A percentile compares a stretch with the other conserved stretches of the same genome.
Evolutionary conservation across 2,113 vertebrate genomes (phyloP).

Genomic region (Jacana jacana): DNA sequence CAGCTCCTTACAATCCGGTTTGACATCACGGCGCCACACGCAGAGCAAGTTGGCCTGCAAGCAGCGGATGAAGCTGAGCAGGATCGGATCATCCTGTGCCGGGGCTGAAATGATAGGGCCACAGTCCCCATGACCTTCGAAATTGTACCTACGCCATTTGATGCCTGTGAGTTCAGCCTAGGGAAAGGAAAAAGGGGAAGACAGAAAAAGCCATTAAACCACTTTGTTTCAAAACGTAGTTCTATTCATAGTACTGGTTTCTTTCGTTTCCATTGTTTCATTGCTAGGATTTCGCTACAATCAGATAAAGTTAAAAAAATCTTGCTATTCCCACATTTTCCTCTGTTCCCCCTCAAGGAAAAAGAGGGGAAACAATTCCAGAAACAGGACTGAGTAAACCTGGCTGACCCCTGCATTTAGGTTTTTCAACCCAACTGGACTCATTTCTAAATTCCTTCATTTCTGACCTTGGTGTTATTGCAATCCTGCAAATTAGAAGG

Average conservation of each 20-base stretch:
- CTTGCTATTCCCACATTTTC: neutral
- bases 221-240: neutral
- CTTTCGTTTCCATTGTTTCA: neutral
- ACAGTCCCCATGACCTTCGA: conserved; percentile 91
- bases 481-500: neutral
- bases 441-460: neutral
- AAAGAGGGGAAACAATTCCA: neutral
- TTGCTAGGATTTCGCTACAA: neutral
- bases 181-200: neutral
- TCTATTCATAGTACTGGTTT: neutral
- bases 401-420: neutral
- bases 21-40: conserved; percentile 94
- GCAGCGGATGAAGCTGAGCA: conserved; percentile 97
- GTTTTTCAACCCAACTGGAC: neutral
- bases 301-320: neutral
- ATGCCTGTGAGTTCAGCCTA: conserved; percentile 98
- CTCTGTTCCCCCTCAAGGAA: neutral
- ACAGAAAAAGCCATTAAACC: neutral
- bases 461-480: neutral
- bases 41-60: conserved; percentile 96
- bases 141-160: conserved; percentile 99
- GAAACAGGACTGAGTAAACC: neutral
- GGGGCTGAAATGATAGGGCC: conserved; percentile 97
- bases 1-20: conserved; percentile 90
- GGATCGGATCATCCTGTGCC: conserved; percentile 95